Evolutionary conservation across 2,888 invertebrate species (phyloP), one percentile per base, ranked within the genome.

Genomic region (Chorisops tibialis): DNA sequence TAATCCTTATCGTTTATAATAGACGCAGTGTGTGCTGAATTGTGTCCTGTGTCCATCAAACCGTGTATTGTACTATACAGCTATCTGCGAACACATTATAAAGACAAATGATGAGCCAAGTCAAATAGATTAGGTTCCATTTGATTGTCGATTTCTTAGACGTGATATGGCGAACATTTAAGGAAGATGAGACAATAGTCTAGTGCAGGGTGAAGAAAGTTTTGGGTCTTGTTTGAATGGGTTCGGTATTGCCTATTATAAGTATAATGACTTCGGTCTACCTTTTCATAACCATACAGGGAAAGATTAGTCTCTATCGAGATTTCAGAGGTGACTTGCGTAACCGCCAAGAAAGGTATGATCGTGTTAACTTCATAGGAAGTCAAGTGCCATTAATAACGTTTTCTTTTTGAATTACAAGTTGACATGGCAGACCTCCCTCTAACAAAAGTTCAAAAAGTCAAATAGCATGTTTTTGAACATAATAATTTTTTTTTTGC

Each of bases 381-480:
- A 51, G 51, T 51, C 37, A 18, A 18, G 9, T 18, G 12, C 51
- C 12, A 51, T 37, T 51, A 19, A 37, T 37, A 19, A 35, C 19
- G 37, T 51, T 51, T 51, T 9, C 7, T 30, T 30, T 30, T 30
- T 9, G 30, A 9, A 9, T 9, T 30, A 30, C 30, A 30, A 38
- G 37, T 19, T 51, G 51, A 51, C 51, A 37, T 12, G 37, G 11
- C 3, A 51, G 51, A 51, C 51, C 51, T 51, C 51, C 51, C 51
- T 19, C 51, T 18, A 51, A 51, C 18, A 1, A 18, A n/a, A 37
- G 51, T 35, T 51, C 51, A 37, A 51, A 51, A 51, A 37, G 35
- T 51, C 51, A 51, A 35, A 37, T 51, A 30, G 30, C 30, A 7
- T 30, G 30, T 30, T 30, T 30, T 30, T 30, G 30, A 30, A 7